phyloP scores from a whole-genome alignment of 2,888 invertebrate genomes.

The Achlya flavicornis region DNA sequence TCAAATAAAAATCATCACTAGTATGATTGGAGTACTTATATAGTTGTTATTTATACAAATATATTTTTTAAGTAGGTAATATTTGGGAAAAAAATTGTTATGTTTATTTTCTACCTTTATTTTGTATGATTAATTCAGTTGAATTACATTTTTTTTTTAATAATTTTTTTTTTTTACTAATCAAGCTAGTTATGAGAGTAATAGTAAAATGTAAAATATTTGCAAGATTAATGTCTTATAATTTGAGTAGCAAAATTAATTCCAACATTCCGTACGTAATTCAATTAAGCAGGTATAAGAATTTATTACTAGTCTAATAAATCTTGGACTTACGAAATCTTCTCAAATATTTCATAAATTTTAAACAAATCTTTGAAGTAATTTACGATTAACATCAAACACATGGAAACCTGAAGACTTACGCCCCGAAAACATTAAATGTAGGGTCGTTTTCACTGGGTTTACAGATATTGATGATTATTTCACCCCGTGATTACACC shows the following conservation, averaged over 20 bases:
- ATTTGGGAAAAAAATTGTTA: too few species aligned
- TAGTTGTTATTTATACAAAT: too few species aligned
- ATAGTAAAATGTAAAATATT: too few species aligned
- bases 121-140: too few species aligned
- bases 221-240: neutral
- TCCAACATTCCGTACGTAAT: constrained; percentile 20
- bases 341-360: neutral
- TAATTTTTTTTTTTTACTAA: too few species aligned
- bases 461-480: constrained; percentile 3
- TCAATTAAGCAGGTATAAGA: constrained; percentile 12
- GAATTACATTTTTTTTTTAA: too few species aligned
- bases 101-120: too few species aligned
- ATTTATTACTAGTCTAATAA: constrained; percentile 7
- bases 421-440: neutral
- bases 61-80: too few species aligned
- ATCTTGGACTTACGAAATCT: neutral
- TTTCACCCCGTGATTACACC: too few species aligned
- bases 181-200: too few species aligned
- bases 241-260: neutral
- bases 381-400: constrained; percentile 7
- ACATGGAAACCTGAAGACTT: neutral
- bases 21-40: too few species aligned
- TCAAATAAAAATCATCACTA: too few species aligned
- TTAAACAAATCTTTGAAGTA: constrained; percentile 2
- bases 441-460: neutral